phyloP scores from a whole-genome alignment of 2,888 invertebrate genomes.

The Pseudanteris insignis region DNA sequence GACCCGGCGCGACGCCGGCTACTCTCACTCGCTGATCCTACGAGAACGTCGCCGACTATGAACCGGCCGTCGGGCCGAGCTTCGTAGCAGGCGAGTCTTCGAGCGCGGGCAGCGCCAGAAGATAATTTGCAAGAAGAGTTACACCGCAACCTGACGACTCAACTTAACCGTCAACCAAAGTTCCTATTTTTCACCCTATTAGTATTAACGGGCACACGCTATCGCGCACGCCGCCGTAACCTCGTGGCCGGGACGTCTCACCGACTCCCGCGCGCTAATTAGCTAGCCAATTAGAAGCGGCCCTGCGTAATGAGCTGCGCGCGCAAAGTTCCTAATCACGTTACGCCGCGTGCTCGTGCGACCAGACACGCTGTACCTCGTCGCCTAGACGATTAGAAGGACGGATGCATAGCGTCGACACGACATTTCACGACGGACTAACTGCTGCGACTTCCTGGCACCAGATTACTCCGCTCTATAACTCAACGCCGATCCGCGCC shows the following conservation, averaged over 20 bases:
- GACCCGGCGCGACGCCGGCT: neutral
- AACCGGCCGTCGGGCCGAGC: neutral
- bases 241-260: conserved; percentile 56
- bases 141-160: too few species aligned
- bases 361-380: conserved; percentile 6
- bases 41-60: neutral
- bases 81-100: too few species aligned
- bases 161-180: conserved; percentile 61
- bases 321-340: conserved; percentile 65
- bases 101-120: too few species aligned
- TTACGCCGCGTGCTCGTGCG: conserved; percentile 23
- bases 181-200: conserved; percentile 64
- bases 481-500: conserved; percentile 2
- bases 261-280: conserved; percentile 64
- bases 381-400: conserved; percentile 1
- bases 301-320: conserved; percentile 65
- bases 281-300: conserved; percentile 65
- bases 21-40: neutral
- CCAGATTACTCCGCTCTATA: too few species aligned
- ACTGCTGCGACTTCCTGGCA: neutral
- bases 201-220: conserved; percentile 21
- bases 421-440: neutral
- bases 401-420: neutral
- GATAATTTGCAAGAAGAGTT: too few species aligned
- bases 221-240: conserved; percentile 40